Base-by-base conservation (phyloP, 2,888 invertebrate genomes). In the Leptinotarsa tumamoca region DNA sequence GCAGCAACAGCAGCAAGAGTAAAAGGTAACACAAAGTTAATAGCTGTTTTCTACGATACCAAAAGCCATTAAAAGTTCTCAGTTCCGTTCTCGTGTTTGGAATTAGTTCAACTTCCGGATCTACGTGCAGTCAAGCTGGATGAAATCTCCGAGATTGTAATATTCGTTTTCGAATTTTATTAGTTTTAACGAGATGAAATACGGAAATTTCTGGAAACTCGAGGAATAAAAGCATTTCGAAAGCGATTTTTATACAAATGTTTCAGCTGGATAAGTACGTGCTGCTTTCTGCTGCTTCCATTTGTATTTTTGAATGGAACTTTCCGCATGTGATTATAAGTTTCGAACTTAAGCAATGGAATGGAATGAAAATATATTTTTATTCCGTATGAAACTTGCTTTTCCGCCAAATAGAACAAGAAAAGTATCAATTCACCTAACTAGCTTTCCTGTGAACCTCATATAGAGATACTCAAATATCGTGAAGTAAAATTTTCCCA, bases 1-100 rank as follows among this genome's bases (percentile, higher is more conserved):
- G 82, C 56, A 52, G 75, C 74, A 73, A 67, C 10, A 72, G 66
- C 72, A 73, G 78, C 72, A 56, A 43, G 51, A 68, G 71, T 51
- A 70, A 68, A 72, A 72, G 66, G 23, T 68, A 54, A 66, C 33
- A 77, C 76, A 66, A 76, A 76, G 74, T 78, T 70, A 72, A 76
- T 72, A 68, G 49, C 68, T 63, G 51, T 71, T 77, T 72, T 68
- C 71, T 75, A 63, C 71, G 56, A 69, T 67, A 70, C 67, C 63
- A 73, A 58, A 72, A 66, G 67, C 51, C 58, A 72, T 72, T 67
- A 76, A 75, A 71, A 67, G 23, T 71, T 76, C 43, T 17, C 71
- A 49, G 52, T 73, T 67, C 49, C 61, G 52, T 73, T 67, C 49
- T 51, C 23, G 67, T 51, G 21, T 23, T 72, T 61, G n/a, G 21